Base-by-base conservation (phyloP, 2,113 vertebrate species). In the Rana temporaria region DNA sequence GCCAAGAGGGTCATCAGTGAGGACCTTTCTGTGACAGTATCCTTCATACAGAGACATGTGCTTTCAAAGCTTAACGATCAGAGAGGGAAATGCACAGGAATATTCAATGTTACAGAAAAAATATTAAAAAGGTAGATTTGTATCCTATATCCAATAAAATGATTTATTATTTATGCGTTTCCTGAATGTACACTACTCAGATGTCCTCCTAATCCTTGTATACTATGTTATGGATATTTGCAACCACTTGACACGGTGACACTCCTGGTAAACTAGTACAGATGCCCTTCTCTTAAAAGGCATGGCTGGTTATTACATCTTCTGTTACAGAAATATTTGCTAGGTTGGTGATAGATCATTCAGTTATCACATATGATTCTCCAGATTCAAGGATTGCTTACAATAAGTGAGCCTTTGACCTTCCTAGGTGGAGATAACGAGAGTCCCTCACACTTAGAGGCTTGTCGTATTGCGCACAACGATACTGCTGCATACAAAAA, bases 181-280 rank as follows among this genome's bases (percentile, higher is more conserved):
- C 66, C 1, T 68, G 3, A 71, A 72, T 77, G 56, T 84, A 18
- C 30, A 22, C 84, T 52, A 48, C 79, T 67, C 59, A 20, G 72
- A 76, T 76, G 55, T 59, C 64, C 65, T 68, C 63, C 52, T 52
- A n/a, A 68, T 83, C 30, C 64, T 52, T 24, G 19, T 42, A 68
- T 38, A 48, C 30, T 76, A 67, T 68, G 63, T 68, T 76, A 74
- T 52, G 52, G 72, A 76, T 76, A 83, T 59, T 75, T 60, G 53
- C 26, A 68, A 32, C 68, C 81, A 59, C 72, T 83, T 83, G 63
- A 83, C 71, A 68, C 52, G 18, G 81, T 76, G 72, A 83, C 81
- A 83, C 74, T 68, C 71, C 22, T 59, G 70, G 71, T 83, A 83
- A 83, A 76, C 71, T 60, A 75, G 81, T 76, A 76, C 63, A 75